A percentile compares a stretch with the other conserved stretches of the same genome.
Conservation (phyloP, 2,113 vertebrate genomes). For the Ctenodactylus gundi region DNA sequence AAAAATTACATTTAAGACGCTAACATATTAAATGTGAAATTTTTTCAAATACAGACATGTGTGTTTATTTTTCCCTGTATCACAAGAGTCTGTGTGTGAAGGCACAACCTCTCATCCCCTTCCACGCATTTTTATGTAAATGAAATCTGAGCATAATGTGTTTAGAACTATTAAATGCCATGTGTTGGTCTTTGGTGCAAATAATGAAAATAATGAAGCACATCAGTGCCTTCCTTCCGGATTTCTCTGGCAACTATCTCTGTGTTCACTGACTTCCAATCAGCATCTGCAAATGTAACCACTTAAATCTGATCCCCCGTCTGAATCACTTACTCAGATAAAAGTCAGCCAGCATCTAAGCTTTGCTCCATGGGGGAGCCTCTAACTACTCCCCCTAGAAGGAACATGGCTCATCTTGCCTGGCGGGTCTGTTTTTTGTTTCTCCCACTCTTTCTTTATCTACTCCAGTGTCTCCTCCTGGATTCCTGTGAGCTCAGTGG, state of each 20-base stretch:
- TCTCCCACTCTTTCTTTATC: slow-evolving; percentile 81
- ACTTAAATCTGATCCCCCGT: slow-evolving; percentile 83
- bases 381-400: slow-evolving; percentile 69
- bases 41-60: not conserved
- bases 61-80: not conserved
- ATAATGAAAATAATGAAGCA: slow-evolving; percentile 67
- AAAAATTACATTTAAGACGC: not conserved
- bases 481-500: slow-evolving; percentile 74
- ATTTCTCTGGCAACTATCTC: slow-evolving; percentile 73
- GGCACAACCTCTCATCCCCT: not conserved
- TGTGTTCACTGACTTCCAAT: slow-evolving; percentile 66
- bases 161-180: slow-evolving; percentile 62
- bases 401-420: slow-evolving; percentile 73
- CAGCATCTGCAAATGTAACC: slow-evolving; percentile 80
- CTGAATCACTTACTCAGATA: slow-evolving; percentile 82
- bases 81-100: not conserved
- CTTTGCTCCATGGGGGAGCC: slow-evolving; percentile 73
- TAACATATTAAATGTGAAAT: not conserved
- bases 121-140: slow-evolving; percentile 33
- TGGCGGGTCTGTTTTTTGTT: slow-evolving; percentile 83
- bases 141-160: slow-evolving; percentile 44
- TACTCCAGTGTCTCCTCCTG: slow-evolving; percentile 76
- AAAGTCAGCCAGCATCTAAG: slow-evolving; percentile 81
- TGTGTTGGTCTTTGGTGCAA: slow-evolving; percentile 45
- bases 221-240: slow-evolving; percentile 57